Evolutionary conservation across 2,888 invertebrate genomes (phyloP), one percentile per base, ranked within the genome.

Genomic region (Heliconius charithonia): DNA sequence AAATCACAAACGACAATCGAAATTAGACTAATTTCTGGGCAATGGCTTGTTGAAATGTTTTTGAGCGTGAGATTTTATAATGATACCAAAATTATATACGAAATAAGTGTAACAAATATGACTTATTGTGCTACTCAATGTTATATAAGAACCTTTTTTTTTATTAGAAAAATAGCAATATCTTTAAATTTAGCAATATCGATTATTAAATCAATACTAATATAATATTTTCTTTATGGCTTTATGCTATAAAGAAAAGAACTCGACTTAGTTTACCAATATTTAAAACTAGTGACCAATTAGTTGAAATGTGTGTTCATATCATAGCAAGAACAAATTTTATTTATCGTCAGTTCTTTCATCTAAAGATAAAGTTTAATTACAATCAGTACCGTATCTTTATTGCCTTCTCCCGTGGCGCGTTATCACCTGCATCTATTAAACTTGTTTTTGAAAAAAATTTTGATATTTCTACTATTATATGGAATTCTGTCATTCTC

Each of bases 351-450:
- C 78, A 83, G 83, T 82, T 81, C 77, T 83, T 80, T 78, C 81
- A 81, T 82, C 81, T 81, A 81, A 83, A 85, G 85, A 84, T 85
- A 84, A 84, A 84, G 82, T 83, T 85, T 85, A 85, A 86, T 86
- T 86, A 84, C 83, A 82, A 82, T 83, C 81, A 82, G 81, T 84
- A 82, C 82, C 84, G 85, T 86, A 86, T 86, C 84, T 87, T 87
- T 88, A 88, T 86, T 83, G 82, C 85, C 80, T 83, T 83, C 87
- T 84, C 88, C 88, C 85, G 87, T 81, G 83, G 87, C 77, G 88
- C 81, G 79, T 85, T 87, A 86, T 87, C 88, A 81, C 65, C 22
- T 70, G 79, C 82, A 84, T 86, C 85, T 81, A 82, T 82, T 84
- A 81, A 81, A 85, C 83, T 79, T 83, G 81, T 85, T 86, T 87